These are phyloP conservation scores for Atethmia centrago DNA, from an alignment of 2,888 invertebrate species.

Conservation along the genomic window DNA sequence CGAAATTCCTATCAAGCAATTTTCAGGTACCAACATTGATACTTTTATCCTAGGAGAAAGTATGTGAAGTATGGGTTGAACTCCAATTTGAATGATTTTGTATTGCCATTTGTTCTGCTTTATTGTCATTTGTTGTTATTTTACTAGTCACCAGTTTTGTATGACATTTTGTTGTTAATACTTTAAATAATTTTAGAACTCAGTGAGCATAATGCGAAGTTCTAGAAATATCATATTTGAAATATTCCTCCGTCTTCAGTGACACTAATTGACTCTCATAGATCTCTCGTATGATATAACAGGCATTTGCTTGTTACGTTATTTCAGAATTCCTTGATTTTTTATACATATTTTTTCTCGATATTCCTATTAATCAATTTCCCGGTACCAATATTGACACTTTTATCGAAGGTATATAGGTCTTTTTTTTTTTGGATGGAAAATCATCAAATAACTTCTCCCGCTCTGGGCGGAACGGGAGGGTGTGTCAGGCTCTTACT, in stretches of 20 bases:
- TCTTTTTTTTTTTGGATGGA: no score
- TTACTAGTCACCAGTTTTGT: slow-evolving; percentile 17
- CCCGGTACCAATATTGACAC: no score
- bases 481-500: no score
- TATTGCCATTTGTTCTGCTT: slow-evolving; percentile 37
- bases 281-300: slow-evolving; percentile 2
- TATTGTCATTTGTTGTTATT: slow-evolving; percentile 36
- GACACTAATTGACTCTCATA: slow-evolving; percentile 20
- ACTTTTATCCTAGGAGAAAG: slow-evolving; percentile 1
- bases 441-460: no score
- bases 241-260: slow-evolving; percentile 18
- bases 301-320: not conserved
- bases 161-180: not conserved
- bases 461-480: no score
- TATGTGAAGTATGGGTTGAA: no score
- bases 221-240: slow-evolving; percentile 33
- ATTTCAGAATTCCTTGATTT: slow-evolving; percentile 10
- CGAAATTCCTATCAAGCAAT: not conserved
- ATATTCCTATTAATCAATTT: no score
- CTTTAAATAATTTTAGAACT: slow-evolving; percentile 14
- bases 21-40: not conserved
- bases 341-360: no score
- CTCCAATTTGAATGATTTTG: slow-evolving; percentile 49
- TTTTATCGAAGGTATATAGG: no score
- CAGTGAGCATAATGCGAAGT: slow-evolving; percentile 1